Percentiles rank a stretch among this genome's conserved stretches.
Conservation (phyloP, 2,113 vertebrate genomes). For the Rissa tridactyla region DNA sequence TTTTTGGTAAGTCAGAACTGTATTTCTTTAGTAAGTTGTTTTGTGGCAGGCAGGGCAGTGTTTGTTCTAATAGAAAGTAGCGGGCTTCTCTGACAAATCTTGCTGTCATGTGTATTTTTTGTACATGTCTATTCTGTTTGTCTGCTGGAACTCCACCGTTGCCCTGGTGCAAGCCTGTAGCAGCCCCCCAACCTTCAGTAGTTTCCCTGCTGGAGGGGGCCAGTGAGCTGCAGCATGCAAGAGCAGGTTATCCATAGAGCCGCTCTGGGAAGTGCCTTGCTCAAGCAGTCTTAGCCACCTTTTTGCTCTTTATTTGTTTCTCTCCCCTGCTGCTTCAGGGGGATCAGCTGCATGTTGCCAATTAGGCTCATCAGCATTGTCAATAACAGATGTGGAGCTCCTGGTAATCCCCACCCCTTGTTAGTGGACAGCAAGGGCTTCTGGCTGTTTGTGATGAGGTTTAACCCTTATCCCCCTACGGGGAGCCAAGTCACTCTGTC, state of each 20-base stretch:
- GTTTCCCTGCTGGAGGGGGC: background rate
- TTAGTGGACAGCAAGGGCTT: slow-evolving; percentile 47
- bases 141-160: rapidly evolving
- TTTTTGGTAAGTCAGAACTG: background rate
- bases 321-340: slow-evolving; percentile 40
- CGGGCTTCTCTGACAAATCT: background rate
- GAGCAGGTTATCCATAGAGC: background rate
- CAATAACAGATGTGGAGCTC: slow-evolving; percentile 62
- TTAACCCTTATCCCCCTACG: slow-evolving; percentile 15
- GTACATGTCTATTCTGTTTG: rapidly evolving
- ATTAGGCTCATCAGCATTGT: slow-evolving; percentile 65
- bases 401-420: slow-evolving; percentile 46
- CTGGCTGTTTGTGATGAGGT: slow-evolving; percentile 49
- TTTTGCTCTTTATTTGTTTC: slow-evolving; percentile 44
- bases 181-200: rapidly evolving
- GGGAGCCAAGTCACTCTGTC: background rate
- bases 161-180: rapidly evolving
- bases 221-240: background rate
- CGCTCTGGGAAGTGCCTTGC: background rate
- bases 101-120: rapidly evolving
- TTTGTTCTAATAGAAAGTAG: background rate
- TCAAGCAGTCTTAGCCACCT: background rate
- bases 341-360: slow-evolving; percentile 58
- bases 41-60: background rate
- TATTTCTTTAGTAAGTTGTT: background rate